Base-by-base conservation (phyloP, 2,888 invertebrate species). In the Tenthredo scrophulariae region DNA sequence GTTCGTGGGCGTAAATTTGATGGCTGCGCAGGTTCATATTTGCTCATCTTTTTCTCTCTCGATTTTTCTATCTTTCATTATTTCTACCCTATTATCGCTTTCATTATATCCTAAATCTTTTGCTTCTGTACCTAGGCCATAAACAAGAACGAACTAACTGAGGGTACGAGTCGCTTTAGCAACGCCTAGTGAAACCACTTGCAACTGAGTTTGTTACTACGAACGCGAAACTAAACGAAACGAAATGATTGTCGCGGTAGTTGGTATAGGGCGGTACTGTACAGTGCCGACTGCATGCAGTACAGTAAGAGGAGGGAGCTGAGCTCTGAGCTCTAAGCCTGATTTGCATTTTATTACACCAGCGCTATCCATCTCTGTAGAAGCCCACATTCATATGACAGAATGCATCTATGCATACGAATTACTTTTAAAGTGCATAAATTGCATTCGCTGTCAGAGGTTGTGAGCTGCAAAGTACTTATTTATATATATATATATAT, bases 261-360 rank as follows among this genome's bases (percentile, higher is more conserved):
- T 54, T n/a, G n/a, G 67, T 18, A 33, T 67, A 33, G 29, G 67
- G 26, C 9, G 67, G 33, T 33, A n/a, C n/a, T n/a, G n/a, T n/a
- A n/a, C n/a, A n/a, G n/a, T n/a, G n/a, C n/a, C n/a, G n/a, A n/a
- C n/a, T n/a, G 15, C 29, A 26, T 29, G 67, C 26, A 5, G 13
- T 10, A 33, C 18, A 33, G 6, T 18, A 18, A 9, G 15, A 7
- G 33, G 33, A 18, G 22, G 22, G 5, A 9, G 43, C 37, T 37
- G 37, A 37, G 37, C 33, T 3, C 40, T 22, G 22, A 26, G 26
- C 37, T 37, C 33, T 37, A 37, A 40, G 40, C 22, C 74, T 88
- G 87, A 85, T 89, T 88, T 88, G 88, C 88, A 89, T 89, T 88
- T 89, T 88, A 89, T 89, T 89, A 86, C 88, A 83, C 86, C 86